phyloP scores from a whole-genome alignment of 1,140 invertebrate genomes.

The Patella vulgata region DNA sequence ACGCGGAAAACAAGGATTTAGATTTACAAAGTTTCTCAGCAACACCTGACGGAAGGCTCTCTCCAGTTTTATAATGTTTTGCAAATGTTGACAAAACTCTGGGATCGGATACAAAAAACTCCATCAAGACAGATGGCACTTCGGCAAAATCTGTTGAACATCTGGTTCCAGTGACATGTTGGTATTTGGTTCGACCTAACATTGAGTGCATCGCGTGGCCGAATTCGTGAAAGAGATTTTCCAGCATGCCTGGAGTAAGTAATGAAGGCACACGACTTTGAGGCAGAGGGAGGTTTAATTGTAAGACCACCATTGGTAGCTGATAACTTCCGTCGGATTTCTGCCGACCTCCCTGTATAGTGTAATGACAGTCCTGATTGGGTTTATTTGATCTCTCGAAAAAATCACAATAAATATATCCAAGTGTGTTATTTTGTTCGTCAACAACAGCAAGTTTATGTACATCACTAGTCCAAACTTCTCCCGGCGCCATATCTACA shows the following conservation, averaged over 20 bases:
- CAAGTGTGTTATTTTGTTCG: slow-evolving; percentile 81
- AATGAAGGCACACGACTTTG: slow-evolving; percentile 75
- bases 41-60: slow-evolving; percentile 82
- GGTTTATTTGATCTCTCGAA: slow-evolving; percentile 90
- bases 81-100: slow-evolving; percentile 87
- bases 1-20: slow-evolving; percentile 85
- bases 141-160: slow-evolving; percentile 98
- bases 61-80: slow-evolving; percentile 88
- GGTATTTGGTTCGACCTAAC: slow-evolving; percentile 89
- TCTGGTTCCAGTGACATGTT: slow-evolving; percentile 93
- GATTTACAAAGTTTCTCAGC: slow-evolving; percentile 80
- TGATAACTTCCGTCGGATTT: slow-evolving; percentile 85
- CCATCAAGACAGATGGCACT: slow-evolving; percentile 97
- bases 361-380: slow-evolving; percentile 98
- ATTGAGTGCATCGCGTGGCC: slow-evolving; percentile 99
- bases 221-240: slow-evolving; percentile 99
- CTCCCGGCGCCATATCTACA: slow-evolving; percentile 78
- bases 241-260: slow-evolving; percentile 81
- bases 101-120: slow-evolving; percentile 94
- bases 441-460: slow-evolving; percentile 80
- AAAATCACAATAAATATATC: slow-evolving; percentile 98
- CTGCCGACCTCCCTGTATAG: slow-evolving; percentile 90
- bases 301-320: slow-evolving; percentile 92
- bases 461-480: slow-evolving; percentile 87
- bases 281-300: slow-evolving; percentile 85